Evolutionary conservation across 2,888 invertebrate species (phyloP).

Genomic region (Timandra comae): DNA sequence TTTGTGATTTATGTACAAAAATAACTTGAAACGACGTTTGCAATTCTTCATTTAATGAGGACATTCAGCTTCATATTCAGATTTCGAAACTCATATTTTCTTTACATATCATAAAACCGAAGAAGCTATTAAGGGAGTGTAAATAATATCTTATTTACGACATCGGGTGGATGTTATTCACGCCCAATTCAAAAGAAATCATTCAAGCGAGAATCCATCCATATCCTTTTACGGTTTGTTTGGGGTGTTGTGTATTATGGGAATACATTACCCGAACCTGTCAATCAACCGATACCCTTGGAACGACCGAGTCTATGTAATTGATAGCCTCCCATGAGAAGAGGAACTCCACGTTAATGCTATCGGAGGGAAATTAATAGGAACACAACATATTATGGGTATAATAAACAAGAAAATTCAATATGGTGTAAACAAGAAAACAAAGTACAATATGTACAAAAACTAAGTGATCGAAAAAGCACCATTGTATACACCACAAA

Average conservation of each 20-base stretch:
- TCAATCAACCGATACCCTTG: constrained; percentile 57
- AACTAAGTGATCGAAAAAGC: constrained; percentile 20
- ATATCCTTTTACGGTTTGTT: constrained; percentile 44
- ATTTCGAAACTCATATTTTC: constrained; percentile 16
- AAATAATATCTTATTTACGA: constrained; percentile 34
- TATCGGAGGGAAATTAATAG: constrained; percentile 23
- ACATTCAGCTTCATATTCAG: too few relatives aligned
- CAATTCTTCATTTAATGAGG: too few relatives aligned
- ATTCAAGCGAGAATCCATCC: constrained; percentile 41
- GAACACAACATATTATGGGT: too few relatives aligned
- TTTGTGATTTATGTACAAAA: too few relatives aligned
- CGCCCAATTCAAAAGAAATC: constrained; percentile 43
- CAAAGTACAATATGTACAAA: constrained; percentile 30
- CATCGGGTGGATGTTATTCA: constrained; percentile 38
- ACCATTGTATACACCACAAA: constrained; percentile 33
- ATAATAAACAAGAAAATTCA: constrained; percentile 11
- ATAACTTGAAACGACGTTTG: too few relatives aligned
- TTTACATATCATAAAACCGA: constrained; percentile 19
- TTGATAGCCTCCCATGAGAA: constrained; percentile 47
- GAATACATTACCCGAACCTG: constrained; percentile 46
- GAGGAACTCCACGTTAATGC: constrained; percentile 26
- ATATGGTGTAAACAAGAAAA: constrained; percentile 17
- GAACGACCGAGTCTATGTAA: constrained; percentile 44
- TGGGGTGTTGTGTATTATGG: constrained; percentile 35
- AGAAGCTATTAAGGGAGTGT: constrained; percentile 22